Base-by-base conservation (phyloP, 2,888 invertebrate species). In the Ectropis crepuscularia region DNA sequence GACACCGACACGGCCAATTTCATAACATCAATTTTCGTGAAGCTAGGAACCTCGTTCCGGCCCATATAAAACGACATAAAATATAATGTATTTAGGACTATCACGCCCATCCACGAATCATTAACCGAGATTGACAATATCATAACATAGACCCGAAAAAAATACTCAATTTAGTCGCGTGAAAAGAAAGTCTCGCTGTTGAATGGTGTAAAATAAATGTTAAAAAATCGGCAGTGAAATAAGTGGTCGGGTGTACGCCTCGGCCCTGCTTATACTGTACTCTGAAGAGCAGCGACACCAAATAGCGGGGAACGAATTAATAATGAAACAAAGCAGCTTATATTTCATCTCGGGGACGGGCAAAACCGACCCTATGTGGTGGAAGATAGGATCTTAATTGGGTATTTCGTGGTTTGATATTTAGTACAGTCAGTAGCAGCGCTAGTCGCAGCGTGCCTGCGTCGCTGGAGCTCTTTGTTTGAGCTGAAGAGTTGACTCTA, bases 401-500 rank as follows among this genome's bases (percentile, higher is more conserved):
- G 79, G 67, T 75, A 79, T 79, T 79, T 78, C 73, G 71, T 62
- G 74, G 79, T 74, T 74, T 74, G 74, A 85, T 82, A 82, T 84
- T 87, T 89, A 87, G 82, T 79, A 78, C 77, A 74, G 77, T 65
- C 73, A 73, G 73, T 81, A 41, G 73, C 83, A 83, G 82, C 81
- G 86, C 85, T 80, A 74, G 81, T 80, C 84, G 86, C 87, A 80
- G 81, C 86, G 80, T 81, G 85, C 81, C 83, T 81, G 81, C 86
- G 85, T 87, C 87, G 84, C 86, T 87, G 86, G 81, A 83, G 85
- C 89, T 87, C 90, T 91, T 91, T 91, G 91, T 91, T 92, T 89
- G 87, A 86, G 80, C 83, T 91, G 88, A 90, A 91, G 90, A 87
- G 90, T 87, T 89, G 90, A 87, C 88, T 90, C 87, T 91, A 92